Evolutionary conservation across 2,113 vertebrate genomes (phyloP).

Genomic region (Pygoscelis adeliae): DNA sequence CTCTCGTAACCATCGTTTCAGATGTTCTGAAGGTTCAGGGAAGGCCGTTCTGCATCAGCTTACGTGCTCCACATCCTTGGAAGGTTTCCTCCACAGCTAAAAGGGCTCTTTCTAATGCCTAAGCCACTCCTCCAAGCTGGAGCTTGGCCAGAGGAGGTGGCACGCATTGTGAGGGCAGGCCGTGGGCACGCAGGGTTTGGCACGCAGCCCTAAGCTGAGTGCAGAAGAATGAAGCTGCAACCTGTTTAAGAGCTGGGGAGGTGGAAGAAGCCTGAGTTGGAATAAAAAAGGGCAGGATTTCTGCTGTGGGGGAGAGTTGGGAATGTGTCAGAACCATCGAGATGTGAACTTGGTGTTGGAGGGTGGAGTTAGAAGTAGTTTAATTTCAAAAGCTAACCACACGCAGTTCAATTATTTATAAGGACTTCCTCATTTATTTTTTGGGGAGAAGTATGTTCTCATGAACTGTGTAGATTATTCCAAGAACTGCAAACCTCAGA

Average conservation of each 20-base stretch:
- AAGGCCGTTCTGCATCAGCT: neutral
- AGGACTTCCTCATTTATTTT: neutral
- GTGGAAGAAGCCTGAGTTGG: neutral
- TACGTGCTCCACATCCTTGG: neutral
- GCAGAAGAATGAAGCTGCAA: neutral
- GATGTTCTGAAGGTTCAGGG: neutral
- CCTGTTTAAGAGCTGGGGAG: neutral
- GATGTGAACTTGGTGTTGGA: neutral
- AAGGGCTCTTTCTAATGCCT: neutral
- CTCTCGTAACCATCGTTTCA: neutral
- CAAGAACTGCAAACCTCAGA: conserved; percentile 36
- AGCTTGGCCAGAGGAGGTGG: conserved; percentile 38
- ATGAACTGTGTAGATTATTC: neutral
- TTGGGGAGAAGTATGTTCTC: neutral
- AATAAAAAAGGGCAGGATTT: neutral
- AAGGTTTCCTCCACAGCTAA: conserved; percentile 1
- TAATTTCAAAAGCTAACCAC: neutral
- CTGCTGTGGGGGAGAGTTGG: neutral
- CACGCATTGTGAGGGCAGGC: neutral
- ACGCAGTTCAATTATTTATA: neutral
- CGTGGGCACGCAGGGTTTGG: neutral
- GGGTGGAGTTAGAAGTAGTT: neutral
- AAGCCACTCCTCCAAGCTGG: neutral
- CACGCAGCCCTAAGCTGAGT: neutral
- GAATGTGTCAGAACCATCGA: neutral